Percentiles rank a stretch among this genome's conserved stretches.
Evolutionary conservation across 2,888 invertebrate species (phyloP).

Genomic region (Callinectes sapidus): DNA sequence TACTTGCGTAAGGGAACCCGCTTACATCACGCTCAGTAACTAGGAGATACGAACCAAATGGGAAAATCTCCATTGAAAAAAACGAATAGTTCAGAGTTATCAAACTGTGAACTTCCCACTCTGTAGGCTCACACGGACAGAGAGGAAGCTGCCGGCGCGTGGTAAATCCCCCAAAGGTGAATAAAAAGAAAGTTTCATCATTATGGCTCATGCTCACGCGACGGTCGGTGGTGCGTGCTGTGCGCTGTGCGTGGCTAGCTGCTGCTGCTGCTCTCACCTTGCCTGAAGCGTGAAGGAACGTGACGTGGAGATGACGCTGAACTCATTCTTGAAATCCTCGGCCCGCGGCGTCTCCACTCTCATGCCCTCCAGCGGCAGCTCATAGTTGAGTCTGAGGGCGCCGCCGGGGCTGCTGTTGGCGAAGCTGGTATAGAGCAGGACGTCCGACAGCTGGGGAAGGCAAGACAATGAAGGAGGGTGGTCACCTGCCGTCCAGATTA

Average conservation of each 20-base stretch:
- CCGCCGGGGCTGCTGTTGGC: conserved; percentile 74
- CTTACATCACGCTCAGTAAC: no score
- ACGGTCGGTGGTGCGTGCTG: neutral
- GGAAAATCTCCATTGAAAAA: neutral
- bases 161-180: neutral
- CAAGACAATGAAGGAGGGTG: neutral
- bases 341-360: conserved; percentile 76
- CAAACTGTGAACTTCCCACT: neutral
- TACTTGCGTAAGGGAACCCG: no score
- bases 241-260: neutral
- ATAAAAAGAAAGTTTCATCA: neutral
- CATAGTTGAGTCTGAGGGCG: conserved; percentile 77
- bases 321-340: conserved; percentile 79
- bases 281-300: conserved; percentile 79
- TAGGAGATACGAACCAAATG: neutral
- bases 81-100: neutral
- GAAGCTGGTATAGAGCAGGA: conserved; percentile 77
- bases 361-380: conserved; percentile 79
- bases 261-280: conserved; percentile 75
- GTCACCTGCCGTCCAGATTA: conserved; percentile 18
- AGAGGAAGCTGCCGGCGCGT: neutral
- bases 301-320: conserved; percentile 79
- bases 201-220: neutral
- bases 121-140: neutral
- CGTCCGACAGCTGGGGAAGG: conserved; percentile 77